Evolutionary conservation across 2,797 vertebrate genomes (phyloP), one percentile per base, ranked within the genome.

Genomic region (Scolopax rusticola): DNA sequence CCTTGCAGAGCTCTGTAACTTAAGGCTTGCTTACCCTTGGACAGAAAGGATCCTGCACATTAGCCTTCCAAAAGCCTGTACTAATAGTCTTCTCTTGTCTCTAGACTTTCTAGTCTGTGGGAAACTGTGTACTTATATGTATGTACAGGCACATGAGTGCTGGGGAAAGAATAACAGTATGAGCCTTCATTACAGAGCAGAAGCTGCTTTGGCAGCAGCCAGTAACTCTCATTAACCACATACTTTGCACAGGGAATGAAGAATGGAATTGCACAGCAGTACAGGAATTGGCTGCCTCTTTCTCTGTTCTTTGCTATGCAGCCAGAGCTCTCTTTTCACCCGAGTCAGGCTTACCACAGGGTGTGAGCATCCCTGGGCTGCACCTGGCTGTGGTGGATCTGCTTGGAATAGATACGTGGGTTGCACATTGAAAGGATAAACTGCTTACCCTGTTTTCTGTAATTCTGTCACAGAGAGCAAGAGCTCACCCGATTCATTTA

Each of bases 381-480:
- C 78, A 87, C 75, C 82, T 95, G 82, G 53, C 84, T 77, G 36
- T 36, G 64, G 56, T 43, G 25, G 57, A 48, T 90, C 74, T 54
- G 56, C 75, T 76, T 82, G 84, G 74, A 79, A 67, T 83, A 89
- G 86, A 40, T 70, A 84, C 28, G 63, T 63, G 27, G 68, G 77
- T 90, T 24, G 71, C 68, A 87, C 48, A 33, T 2, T 50, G 61
- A 43, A 91, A 89, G 56, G 88, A 92, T 87, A 82, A 94, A 91
- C 65, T 79, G 86, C 80, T 94, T 84, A 87, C 92, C 57, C 87
- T 48, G 30, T 64, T 89, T 57, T 83, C 80, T 84, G 18, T 85
- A 93, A 61, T 89, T 93, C 91, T 86, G 69, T 89, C 76, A 64
- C 64, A 87, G 40, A 77, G 45, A 89, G 61, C 57, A 87, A 84